Base-by-base conservation (phyloP, 2,888 invertebrate species). In the Atherix ibis region DNA sequence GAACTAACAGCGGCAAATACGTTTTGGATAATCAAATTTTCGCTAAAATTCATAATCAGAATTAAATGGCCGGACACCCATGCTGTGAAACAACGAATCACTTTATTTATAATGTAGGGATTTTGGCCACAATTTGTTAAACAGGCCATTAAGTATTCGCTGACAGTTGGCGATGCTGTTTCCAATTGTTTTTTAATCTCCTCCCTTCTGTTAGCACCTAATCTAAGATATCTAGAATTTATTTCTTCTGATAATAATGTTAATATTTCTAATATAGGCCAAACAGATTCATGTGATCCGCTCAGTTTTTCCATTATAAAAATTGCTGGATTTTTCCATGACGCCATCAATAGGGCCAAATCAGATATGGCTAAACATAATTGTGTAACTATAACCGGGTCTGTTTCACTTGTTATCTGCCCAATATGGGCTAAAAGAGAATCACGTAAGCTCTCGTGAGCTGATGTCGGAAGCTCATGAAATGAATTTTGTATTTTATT, bases 171-270 rank as follows among this genome's bases (percentile, higher is more conserved):
- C 18, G 87, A 76, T 53, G 82, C 79, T 28, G 67, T 64, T 47
- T 75, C 71, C 42, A 94, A 67, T 53, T 92, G 85, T 35, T 75
- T 68, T 46, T 81, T 72, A 27, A 97, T 73, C 49, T 91, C 83
- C 42, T 78, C 72, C 40, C 95, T 68, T 40, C 97, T 69, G 62
- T 95, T 97, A 43, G 85, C 85, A 25, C 95, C 97, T 39, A 98
- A 67, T 49, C 78, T 73, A 37, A 88, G 64, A 43, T 71, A 75
- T 44, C 81, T 63, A 1, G 82, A 82, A 55, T 81, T 80, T 37
- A 92, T 78, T 72, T 98, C 97, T 65, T 98, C 97, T 4, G 97
- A 95, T 49, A 97, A 65, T 17, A 95, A 84, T 30, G 84, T 91
- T 44, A 98, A 67, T 44, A 97, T 76, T 69, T 94, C 92, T 46